Percentiles rank a stretch among this genome's conserved stretches.
These are phyloP conservation scores for Hylaea fasciaria DNA, from an alignment of 2,888 invertebrate species.

Conservation along the genomic window DNA sequence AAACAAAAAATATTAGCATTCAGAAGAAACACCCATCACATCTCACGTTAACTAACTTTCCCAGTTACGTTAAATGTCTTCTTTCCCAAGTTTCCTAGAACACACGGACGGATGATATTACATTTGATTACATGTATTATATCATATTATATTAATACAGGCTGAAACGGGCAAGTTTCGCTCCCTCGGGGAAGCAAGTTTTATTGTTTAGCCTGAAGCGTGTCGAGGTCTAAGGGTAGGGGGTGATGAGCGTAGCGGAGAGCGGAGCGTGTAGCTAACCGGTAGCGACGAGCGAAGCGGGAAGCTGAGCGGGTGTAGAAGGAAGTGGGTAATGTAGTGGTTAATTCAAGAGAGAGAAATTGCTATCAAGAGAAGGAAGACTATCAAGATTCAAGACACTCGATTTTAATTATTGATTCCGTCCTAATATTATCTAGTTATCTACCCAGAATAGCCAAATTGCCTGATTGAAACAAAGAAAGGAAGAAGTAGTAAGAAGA, in stretches of 20 bases:
- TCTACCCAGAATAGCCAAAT: no score
- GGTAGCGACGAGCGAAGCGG: no score
- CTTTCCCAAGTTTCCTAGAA: slow-evolving; percentile 4
- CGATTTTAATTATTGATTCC: no score
- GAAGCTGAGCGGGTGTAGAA: no score
- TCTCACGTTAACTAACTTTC: slow-evolving; percentile 8
- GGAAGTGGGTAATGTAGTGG: no score
- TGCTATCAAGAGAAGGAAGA: no score
- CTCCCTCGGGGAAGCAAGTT: slow-evolving; percentile 43
- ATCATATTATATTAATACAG: slow-evolving; percentile 39
- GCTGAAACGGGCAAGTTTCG: slow-evolving; percentile 43
- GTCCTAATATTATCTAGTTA: no score
- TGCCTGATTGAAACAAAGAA: no score
- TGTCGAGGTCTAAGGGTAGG: neutral
- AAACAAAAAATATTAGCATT: neutral
- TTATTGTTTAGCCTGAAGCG: slow-evolving; percentile 53
- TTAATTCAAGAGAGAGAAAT: no score
- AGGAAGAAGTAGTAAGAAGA: no score
- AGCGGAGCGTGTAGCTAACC: neutral
- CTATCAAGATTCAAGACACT: no score
- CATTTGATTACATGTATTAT: no score
- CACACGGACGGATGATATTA: slow-evolving; percentile 30
- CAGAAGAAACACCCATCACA: slow-evolving; percentile 4
- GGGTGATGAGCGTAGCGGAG: slow-evolving; percentile 18
- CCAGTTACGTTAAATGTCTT: slow-evolving; percentile 6